A percentile compares a stretch with the other conserved stretches of the same genome.
Conservation (phyloP, 2,797 vertebrate species). For the Pampus argenteus region DNA sequence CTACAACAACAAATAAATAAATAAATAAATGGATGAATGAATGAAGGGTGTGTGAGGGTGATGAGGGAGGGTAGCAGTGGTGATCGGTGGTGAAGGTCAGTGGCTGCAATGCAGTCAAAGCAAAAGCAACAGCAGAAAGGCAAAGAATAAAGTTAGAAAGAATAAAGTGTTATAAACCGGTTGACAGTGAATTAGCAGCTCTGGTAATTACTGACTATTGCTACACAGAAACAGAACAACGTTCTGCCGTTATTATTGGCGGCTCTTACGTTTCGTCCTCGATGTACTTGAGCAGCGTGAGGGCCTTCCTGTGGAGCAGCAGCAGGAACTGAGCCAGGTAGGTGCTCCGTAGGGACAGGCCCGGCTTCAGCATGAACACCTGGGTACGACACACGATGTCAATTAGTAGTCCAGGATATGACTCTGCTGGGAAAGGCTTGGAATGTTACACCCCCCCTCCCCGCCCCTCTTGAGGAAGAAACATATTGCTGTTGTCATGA, state of each 20-base stretch:
- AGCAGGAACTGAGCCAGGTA: conserved; percentile 96
- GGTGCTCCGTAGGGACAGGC: conserved; percentile 91
- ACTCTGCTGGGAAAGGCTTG: conserved; percentile 20
- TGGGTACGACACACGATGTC: conserved; percentile 79
- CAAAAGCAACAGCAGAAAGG: conserved; percentile 9
- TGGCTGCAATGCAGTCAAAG: conserved; percentile 9
- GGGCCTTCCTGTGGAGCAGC: conserved; percentile 95
- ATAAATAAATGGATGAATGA: no score
- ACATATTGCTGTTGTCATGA: conserved; percentile 34
- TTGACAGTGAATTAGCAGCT: neutral
- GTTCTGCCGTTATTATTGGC: no score
- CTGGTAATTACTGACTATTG: neutral
- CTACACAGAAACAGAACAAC: conserved; percentile 26
- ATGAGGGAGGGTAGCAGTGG: neutral
- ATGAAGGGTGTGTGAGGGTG: no score
- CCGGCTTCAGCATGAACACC: conserved; percentile 97
- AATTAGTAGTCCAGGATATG: conserved; percentile 50
- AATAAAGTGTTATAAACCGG: neutral
- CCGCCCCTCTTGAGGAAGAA: conserved; percentile 48
- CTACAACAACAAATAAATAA: no score
- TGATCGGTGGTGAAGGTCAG: conserved; percentile 21
- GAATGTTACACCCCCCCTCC: neutral
- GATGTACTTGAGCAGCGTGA: conserved; percentile 97
- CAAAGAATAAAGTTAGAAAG: neutral
- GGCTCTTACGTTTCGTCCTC: conserved; percentile 96